Conservation (phyloP, 2,113 vertebrate genomes). For the Heterocephalus glaber region DNA sequence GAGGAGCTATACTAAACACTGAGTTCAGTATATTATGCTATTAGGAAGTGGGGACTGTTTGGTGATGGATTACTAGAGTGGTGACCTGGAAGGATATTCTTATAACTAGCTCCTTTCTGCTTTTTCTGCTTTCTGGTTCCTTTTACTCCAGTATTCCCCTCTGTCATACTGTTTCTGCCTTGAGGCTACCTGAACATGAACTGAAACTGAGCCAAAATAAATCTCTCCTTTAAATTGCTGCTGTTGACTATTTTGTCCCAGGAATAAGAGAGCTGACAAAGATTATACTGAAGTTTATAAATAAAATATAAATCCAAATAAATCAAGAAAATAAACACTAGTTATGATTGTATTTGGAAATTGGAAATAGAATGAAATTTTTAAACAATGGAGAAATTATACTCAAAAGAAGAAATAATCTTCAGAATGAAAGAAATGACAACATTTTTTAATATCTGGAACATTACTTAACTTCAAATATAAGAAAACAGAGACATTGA, state of each 20-base stretch:
- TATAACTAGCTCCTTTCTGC: neutral
- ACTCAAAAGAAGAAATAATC: neutral
- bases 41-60: neutral
- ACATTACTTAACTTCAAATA: neutral
- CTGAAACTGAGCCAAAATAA: neutral
- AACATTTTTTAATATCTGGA: neutral
- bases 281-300: neutral
- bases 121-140: neutral
- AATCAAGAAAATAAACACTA: neutral
- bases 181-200: neutral
- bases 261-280: neutral
- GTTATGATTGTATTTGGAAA: neutral
- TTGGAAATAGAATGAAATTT: neutral
- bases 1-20: neutral
- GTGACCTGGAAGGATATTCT: neutral
- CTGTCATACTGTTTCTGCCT: neutral
- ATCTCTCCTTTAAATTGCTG: neutral
- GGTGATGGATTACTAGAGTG: neutral
- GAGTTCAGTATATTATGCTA: too few relatives aligned
- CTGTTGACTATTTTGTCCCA: neutral
- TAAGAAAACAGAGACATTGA: neutral
- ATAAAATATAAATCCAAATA: neutral
- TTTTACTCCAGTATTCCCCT: neutral
- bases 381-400: neutral
- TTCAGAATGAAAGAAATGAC: neutral